These are phyloP conservation scores for Octopus bimaculoides DNA, from an alignment of 1,140 invertebrate genomes.

Conservation along the genomic window DNA sequence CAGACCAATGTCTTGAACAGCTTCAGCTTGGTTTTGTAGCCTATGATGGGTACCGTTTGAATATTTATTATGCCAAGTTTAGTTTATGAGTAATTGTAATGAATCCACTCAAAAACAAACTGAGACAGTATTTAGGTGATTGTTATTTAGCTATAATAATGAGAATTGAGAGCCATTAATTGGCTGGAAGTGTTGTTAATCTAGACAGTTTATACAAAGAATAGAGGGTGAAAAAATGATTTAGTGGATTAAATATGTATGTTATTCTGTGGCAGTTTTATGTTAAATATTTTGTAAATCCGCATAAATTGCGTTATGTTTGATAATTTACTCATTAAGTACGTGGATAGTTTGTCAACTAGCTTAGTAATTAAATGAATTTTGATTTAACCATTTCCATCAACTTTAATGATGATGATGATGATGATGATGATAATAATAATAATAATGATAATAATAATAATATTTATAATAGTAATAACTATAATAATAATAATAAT, in stretches of 20 bases:
- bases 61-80: not conserved
- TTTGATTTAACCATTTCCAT: not conserved
- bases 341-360: constrained; percentile 2
- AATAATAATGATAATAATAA: too few relatives aligned
- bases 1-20: too few relatives aligned
- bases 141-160: not conserved
- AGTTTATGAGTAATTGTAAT: not conserved
- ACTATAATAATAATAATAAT: too few relatives aligned
- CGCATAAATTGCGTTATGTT: not conserved
- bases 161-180: not conserved
- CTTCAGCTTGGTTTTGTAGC: too few relatives aligned
- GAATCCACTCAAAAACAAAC: not conserved
- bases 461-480: too few relatives aligned
- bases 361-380: not conserved
- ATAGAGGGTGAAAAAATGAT: not conserved
- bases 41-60: not conserved
- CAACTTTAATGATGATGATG: not conserved
- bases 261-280: not conserved
- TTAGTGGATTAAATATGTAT: not conserved
- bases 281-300: constrained; percentile 2
- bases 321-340: not conserved
- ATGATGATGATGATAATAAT: not conserved
- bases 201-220: not conserved
- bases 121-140: not conserved
- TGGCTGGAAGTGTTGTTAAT: not conserved